Percentiles rank a stretch among this genome's conserved stretches.
phyloP scores from a whole-genome alignment of 1,140 invertebrate genomes.

The Sarcophaga bullata region DNA sequence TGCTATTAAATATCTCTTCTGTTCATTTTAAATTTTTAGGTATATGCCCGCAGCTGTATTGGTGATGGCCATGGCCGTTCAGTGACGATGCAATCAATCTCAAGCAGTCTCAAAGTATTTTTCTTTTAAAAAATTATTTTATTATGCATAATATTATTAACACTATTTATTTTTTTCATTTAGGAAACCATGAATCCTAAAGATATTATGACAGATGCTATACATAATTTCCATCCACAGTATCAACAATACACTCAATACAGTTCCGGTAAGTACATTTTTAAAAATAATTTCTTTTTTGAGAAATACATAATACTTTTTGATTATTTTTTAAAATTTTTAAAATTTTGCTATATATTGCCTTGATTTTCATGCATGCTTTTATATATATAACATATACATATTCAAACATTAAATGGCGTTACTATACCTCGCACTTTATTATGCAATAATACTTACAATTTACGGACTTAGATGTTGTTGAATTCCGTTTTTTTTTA shows the following conservation, averaged over 20 bases:
- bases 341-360: background rate
- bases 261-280: conserved; percentile 78
- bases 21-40: conserved; percentile 50
- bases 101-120: conserved; percentile 92
- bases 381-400: too few relatives aligned
- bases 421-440: background rate
- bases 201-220: conserved; percentile 99
- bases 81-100: conserved; percentile 99
- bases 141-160: too few relatives aligned
- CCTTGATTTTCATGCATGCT: background rate
- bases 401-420: too few relatives aligned
- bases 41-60: conserved; percentile 79
- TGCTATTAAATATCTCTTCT: background rate
- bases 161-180: conserved; percentile 50
- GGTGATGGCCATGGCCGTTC: conserved; percentile 86
- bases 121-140: conserved; percentile 9
- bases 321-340: background rate
- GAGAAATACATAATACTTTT: too few relatives aligned
- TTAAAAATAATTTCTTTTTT: conserved; percentile 5
- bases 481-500: too few relatives aligned
- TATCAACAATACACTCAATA: conserved; percentile 99
- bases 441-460: background rate
- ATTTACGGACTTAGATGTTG: too few relatives aligned
- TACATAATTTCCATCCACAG: conserved; percentile 99
- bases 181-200: conserved; percentile 99